A percentile compares a stretch with the other conserved stretches of the same genome.
Conservation (phyloP, 2,888 invertebrate genomes). For the Lepidonotus clava region DNA sequence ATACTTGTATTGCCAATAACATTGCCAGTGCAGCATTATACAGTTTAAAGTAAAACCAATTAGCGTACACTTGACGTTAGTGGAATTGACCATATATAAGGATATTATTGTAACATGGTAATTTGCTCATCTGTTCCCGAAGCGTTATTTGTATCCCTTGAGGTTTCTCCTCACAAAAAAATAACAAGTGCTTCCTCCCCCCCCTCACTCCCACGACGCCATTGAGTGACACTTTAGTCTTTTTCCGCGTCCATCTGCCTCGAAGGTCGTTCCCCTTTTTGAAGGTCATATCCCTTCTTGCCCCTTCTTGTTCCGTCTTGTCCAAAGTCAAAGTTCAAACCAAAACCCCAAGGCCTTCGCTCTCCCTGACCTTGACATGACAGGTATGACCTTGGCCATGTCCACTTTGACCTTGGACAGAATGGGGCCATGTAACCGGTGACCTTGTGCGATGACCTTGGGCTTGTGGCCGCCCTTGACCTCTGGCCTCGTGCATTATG, state of each 20-base stretch:
- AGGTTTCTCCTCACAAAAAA: neutral
- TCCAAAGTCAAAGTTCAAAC: neutral
- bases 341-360: neutral
- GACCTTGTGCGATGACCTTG: neutral
- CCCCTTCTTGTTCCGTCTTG: too few species aligned
- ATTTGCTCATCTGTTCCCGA: too few species aligned
- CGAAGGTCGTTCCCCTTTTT: neutral
- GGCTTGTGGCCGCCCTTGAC: too few species aligned
- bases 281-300: neutral
- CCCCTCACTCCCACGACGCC: neutral
- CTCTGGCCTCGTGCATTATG: too few species aligned
- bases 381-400: neutral
- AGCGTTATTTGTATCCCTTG: neutral
- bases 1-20: too few species aligned
- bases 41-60: too few species aligned
- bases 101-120: too few species aligned
- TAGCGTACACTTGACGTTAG: too few species aligned
- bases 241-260: neutral
- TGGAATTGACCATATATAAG: too few species aligned
- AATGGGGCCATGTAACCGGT: neutral
- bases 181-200: neutral
- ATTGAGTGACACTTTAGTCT: neutral
- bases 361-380: constrained; percentile 11
- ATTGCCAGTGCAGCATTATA: too few species aligned
- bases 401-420: constrained; percentile 6